These are phyloP conservation scores for Lucifuga dentata DNA, from an alignment of 2,113 vertebrate species.

Conservation along the genomic window DNA sequence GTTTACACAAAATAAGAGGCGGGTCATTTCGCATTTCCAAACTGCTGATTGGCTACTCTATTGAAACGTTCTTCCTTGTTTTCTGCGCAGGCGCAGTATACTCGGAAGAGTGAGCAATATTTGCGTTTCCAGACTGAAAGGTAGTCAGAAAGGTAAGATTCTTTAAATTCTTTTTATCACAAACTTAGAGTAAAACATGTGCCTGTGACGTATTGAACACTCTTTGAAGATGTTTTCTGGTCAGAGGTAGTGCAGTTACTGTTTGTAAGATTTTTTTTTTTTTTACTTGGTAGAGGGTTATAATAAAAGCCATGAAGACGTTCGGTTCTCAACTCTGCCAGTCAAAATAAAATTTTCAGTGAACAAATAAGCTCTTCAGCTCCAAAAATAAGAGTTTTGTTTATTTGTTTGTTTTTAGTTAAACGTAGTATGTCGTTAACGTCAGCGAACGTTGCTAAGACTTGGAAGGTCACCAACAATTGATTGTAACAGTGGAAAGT, in stretches of 20 bases:
- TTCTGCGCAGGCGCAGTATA: slow-evolving; percentile 42
- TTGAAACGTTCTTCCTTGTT: slow-evolving; percentile 5
- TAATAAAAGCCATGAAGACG: not conserved
- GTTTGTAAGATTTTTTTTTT: not conserved
- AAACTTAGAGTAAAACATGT: not conserved
- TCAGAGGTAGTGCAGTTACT: not conserved
- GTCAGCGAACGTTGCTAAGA: no score
- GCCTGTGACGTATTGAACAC: not conserved
- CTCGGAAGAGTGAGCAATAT: slow-evolving; percentile 42
- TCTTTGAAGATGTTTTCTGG: not conserved
- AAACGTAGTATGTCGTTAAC: no score
- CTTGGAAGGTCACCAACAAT: no score
- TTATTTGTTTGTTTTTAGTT: no score
- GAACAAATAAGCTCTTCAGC: no score
- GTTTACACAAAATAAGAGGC: slow-evolving; percentile 47
- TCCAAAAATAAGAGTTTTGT: no score
- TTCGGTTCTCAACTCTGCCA: not conserved
- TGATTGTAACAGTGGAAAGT: no score
- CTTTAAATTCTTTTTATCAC: fast-evolving
- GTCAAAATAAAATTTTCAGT: no score
- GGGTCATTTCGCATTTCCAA: not conserved
- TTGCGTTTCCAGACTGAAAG: slow-evolving; percentile 1
- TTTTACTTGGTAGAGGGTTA: no score
- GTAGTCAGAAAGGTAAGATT: slow-evolving; percentile 49
- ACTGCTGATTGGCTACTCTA: slow-evolving; percentile 58